A percentile compares a stretch with the other conserved stretches of the same genome.
Conservation (phyloP, 2,113 vertebrate genomes). For the Amphilophus citrinellus region DNA sequence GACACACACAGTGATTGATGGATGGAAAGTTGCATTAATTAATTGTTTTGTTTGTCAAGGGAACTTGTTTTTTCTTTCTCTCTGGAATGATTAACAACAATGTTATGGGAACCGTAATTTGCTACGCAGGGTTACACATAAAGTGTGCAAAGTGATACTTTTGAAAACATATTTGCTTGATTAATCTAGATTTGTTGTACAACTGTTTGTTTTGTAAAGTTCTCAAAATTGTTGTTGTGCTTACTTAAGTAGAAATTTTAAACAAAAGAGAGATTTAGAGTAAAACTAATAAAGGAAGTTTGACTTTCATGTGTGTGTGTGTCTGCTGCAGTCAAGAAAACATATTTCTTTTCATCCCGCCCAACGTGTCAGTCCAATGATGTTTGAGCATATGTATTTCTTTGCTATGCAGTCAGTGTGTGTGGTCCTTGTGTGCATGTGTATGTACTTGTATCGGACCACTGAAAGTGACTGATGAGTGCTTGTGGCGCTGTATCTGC, state of each 20-base stretch:
- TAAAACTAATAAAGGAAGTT: conserved; percentile 38
- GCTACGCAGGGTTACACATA: conserved; percentile 67
- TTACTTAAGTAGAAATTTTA: conserved; percentile 68
- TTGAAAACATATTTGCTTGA: conserved; percentile 76
- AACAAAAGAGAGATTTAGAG: conserved; percentile 36
- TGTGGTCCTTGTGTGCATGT: conserved; percentile 50
- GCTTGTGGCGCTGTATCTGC: conserved; percentile 70
- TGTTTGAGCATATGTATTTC: conserved; percentile 33
- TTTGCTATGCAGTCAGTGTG: conserved; percentile 42
- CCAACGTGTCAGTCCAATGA: neutral
- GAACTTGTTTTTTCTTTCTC: conserved; percentile 70
- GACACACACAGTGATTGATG: conserved; percentile 86
- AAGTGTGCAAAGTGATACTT: conserved; percentile 64
- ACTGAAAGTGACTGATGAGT: conserved; percentile 73
- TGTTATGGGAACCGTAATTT: conserved; percentile 73
- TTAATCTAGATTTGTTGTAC: conserved; percentile 66
- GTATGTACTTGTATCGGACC: conserved; percentile 55
- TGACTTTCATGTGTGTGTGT: neutral
- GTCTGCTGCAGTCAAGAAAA: conserved; percentile 6
- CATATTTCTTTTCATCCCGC: neutral
- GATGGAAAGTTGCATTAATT: conserved; percentile 87
- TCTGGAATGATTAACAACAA: conserved; percentile 79
- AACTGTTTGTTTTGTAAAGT: conserved; percentile 74
- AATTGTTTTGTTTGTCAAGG: conserved; percentile 86
- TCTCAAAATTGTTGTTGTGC: conserved; percentile 56